Evolutionary conservation across 2,113 vertebrate species (phyloP).

Genomic region (Verasper variegatus): DNA sequence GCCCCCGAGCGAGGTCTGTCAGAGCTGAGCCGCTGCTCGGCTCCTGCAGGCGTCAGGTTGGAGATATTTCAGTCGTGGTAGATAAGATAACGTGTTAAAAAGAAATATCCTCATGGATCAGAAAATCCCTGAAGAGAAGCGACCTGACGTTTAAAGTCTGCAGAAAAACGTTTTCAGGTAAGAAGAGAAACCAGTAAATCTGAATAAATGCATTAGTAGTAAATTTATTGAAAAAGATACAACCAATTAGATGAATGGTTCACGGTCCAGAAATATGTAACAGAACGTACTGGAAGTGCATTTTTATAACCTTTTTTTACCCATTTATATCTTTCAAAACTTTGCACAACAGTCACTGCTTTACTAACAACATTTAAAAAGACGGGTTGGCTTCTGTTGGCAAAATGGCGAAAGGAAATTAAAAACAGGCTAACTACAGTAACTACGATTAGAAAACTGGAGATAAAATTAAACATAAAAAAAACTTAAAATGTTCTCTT

Average conservation of each 20-base stretch:
- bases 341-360: constrained; percentile 79
- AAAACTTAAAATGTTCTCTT: constrained; percentile 73
- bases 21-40: constrained; percentile 22
- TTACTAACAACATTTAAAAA: constrained; percentile 84
- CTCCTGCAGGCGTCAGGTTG: constrained; percentile 25
- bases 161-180: neutral
- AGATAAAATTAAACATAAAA: constrained; percentile 64
- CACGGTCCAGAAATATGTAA: constrained; percentile 81
- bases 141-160: neutral
- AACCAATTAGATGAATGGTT: constrained; percentile 82
- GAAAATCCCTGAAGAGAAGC: neutral
- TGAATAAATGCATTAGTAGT: constrained; percentile 80
- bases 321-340: constrained; percentile 66
- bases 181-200: constrained; percentile 1
- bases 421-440: constrained; percentile 69
- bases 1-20: constrained; percentile 32
- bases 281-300: constrained; percentile 74
- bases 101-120: neutral
- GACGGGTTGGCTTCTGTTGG: constrained; percentile 70
- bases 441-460: constrained; percentile 81
- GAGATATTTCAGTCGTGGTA: constrained; percentile 8
- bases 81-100: constrained; percentile 17
- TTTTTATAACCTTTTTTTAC: constrained; percentile 59
- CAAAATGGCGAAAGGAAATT: constrained; percentile 59
- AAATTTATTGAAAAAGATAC: constrained; percentile 87